These are phyloP conservation scores for Rostratula benghalensis DNA, from an alignment of 2,113 vertebrate genomes.

Conservation along the genomic window DNA sequence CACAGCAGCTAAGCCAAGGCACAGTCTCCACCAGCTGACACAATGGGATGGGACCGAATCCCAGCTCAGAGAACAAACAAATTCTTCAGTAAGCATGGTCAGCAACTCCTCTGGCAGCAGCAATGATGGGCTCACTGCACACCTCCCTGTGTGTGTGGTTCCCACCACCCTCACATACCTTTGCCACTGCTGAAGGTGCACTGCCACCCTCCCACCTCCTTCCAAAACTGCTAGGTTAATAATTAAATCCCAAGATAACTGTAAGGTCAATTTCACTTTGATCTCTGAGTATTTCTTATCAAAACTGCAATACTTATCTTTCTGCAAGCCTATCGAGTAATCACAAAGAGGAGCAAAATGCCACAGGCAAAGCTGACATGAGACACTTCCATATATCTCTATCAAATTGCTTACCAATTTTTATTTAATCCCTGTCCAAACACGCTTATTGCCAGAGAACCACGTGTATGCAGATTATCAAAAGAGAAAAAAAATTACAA, in stretches of 20 bases:
- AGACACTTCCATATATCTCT: not conserved
- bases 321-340: not conserved
- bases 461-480: not conserved
- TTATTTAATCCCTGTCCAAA: not conserved
- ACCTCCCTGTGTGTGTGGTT: too few species aligned
- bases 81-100: not conserved
- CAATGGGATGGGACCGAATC: fast-evolving
- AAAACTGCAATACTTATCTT: not conserved
- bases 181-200: not conserved
- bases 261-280: not conserved
- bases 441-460: not conserved
- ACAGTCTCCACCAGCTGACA: not conserved
- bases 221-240: not conserved
- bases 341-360: not conserved
- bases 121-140: not conserved
- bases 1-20: not conserved
- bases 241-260: not conserved
- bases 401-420: not conserved
- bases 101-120: fast-evolving
- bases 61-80: not conserved
- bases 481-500: not conserved
- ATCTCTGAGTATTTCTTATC: not conserved
- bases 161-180: not conserved
- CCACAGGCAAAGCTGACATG: not conserved
- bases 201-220: not conserved